A percentile compares a stretch with the other conserved stretches of the same genome.
Conservation (phyloP, 2,113 vertebrate genomes). For the Pterophyllum scalare region DNA sequence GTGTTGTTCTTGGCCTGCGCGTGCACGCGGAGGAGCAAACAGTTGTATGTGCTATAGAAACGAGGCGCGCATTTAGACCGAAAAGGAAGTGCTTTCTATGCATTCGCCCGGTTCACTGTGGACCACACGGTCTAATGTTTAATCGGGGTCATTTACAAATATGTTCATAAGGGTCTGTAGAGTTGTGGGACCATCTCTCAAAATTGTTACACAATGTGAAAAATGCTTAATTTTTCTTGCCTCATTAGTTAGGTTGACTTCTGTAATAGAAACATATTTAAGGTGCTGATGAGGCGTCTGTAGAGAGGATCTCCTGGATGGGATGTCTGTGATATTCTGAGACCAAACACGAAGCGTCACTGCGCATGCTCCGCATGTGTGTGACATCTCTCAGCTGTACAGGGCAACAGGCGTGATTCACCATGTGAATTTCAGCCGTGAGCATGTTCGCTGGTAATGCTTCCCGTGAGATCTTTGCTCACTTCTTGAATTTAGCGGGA, state of each 20-base stretch:
- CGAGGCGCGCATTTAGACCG: slow-evolving; percentile 22
- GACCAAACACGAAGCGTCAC: too few species aligned
- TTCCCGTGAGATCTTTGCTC: background rate
- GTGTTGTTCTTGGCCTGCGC: slow-evolving; percentile 70
- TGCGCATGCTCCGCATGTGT: rapidly evolving
- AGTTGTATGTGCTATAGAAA: slow-evolving; percentile 54
- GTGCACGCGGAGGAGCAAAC: slow-evolving; percentile 64
- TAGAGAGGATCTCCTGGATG: background rate
- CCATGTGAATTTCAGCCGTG: background rate
- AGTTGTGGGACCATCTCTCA: background rate
- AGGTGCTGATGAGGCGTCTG: background rate
- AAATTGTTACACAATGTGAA: background rate
- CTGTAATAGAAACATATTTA: background rate
- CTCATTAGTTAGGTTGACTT: background rate
- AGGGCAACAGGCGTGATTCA: background rate
- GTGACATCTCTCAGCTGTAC: background rate
- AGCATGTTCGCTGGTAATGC: background rate
- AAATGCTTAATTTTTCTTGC: background rate
- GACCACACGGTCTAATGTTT: background rate
- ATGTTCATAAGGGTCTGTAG: background rate
- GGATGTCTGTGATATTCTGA: background rate
- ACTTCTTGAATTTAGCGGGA: background rate
- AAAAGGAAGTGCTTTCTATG: background rate
- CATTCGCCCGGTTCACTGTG: background rate
- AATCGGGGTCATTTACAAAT: too few species aligned